phyloP scores from a whole-genome alignment of 1,140 invertebrate genomes.

The Coenobita brevimanus region DNA sequence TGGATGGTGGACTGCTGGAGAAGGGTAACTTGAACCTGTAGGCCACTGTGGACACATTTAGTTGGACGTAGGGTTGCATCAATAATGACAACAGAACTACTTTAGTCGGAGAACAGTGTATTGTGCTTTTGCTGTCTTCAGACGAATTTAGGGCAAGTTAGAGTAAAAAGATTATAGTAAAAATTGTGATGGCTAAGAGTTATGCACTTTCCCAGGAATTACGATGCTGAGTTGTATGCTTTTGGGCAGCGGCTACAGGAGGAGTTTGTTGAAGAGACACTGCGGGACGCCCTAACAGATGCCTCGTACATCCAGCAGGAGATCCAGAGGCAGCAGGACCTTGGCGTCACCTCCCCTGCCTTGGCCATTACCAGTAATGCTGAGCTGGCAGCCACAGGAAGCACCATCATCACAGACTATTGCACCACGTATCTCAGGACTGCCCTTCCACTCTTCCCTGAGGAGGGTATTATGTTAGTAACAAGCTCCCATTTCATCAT shows the following conservation, averaged over 20 bases:
- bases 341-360: slow-evolving; percentile 71
- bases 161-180: too few relatives aligned
- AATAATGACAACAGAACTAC: too few relatives aligned
- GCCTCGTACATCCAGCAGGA: slow-evolving; percentile 85
- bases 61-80: too few relatives aligned
- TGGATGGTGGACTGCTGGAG: too few relatives aligned
- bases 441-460: slow-evolving; percentile 82
- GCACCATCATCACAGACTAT: slow-evolving; percentile 77
- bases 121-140: too few relatives aligned
- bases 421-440: slow-evolving; percentile 78
- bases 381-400: slow-evolving; percentile 81
- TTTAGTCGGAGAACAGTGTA: too few relatives aligned
- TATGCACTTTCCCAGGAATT: slow-evolving; percentile 85
- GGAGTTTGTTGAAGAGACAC: slow-evolving; percentile 81
- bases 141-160: too few relatives aligned
- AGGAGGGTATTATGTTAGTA: slow-evolving; percentile 79
- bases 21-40: too few relatives aligned
- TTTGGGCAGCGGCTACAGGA: slow-evolving; percentile 91
- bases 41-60: too few relatives aligned
- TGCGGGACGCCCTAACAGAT: slow-evolving; percentile 86
- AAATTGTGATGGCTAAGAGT: too few relatives aligned
- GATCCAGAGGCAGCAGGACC: slow-evolving; percentile 79
- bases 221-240: slow-evolving; percentile 89
- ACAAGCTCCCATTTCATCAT: too few relatives aligned
- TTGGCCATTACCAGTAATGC: slow-evolving; percentile 75